A percentile compares a stretch with the other conserved stretches of the same genome.
Conservation (phyloP, 2,888 invertebrate genomes). For the Willowsia nigromaculata region DNA sequence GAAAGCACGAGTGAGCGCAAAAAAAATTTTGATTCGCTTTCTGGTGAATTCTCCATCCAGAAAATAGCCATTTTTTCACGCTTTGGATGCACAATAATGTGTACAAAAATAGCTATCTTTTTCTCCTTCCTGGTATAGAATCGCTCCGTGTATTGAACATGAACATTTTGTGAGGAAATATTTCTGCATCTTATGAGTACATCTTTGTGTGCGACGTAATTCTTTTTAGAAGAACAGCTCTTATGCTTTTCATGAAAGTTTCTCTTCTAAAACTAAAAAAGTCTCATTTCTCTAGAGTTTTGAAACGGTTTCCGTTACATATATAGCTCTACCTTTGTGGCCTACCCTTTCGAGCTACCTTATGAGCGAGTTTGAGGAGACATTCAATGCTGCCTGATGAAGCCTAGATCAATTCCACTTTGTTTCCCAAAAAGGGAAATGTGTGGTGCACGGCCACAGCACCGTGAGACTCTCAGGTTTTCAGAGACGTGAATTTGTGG, state of each 20-base stretch:
- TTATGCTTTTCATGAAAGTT: background rate
- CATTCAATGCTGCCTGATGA: background rate
- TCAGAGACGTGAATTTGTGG: conserved; percentile 27
- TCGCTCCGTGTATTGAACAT: background rate
- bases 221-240: background rate
- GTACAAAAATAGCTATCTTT: background rate
- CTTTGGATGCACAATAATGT: background rate
- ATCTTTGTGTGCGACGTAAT: background rate
- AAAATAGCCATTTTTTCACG: conserved; percentile 4
- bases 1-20: background rate
- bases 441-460: too few species aligned
- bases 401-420: too few species aligned
- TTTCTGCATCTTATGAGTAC: background rate
- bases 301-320: background rate
- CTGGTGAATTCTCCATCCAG: background rate
- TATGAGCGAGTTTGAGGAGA: background rate
- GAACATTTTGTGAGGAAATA: background rate
- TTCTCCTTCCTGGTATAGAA: background rate
- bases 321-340: background rate
- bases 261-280: background rate
- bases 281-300: background rate
- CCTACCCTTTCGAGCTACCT: background rate
- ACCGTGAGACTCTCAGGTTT: conserved; percentile 11
- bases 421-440: too few species aligned
- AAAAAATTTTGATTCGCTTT: background rate